Evolutionary conservation across 2,888 invertebrate genomes (phyloP), one percentile per base, ranked within the genome.

Genomic region (Laothoe populi): DNA sequence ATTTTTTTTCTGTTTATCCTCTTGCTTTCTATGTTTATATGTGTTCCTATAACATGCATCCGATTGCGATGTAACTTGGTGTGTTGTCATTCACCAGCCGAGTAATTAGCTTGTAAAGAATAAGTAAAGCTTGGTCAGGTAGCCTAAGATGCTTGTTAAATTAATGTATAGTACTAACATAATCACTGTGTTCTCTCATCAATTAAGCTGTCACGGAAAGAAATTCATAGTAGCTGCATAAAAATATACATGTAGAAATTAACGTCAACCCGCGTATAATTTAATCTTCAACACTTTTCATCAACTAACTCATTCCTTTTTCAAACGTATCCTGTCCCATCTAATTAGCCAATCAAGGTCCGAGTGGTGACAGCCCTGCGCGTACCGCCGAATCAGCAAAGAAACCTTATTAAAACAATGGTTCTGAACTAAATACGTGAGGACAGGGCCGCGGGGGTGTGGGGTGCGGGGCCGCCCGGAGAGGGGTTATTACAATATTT

Each of bases 401-500:
- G 85, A 81, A 84, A 77, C 77, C 75, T 79, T 82, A 83, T 82
- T 86, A 86, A 84, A 87, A 86, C 85, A 87, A 86, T 81, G 84
- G 81, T 75, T 72, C 71, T 73, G 77, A 75, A 77, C 81, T 81
- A 81, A 81, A 80, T 80, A 79, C 81, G 66, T 65, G 73, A 72
- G 77, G 73, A 74, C 74, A 76, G 70, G 74, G 35, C 46, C 63
- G 46, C 8, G 60, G 73, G 75, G 71, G 71, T 19, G n/a, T 35
- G 26, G 73, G 73, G 70, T 60, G 73, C 72, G 60, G 60, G 78
- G 31, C 67, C 57, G 24, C 42, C n/a, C 45, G 49, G 60, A 49
- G 60, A 49, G 75, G 74, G 82, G 82, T 85, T 90, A 88, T 90
- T 89, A 90, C 89, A 91, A 91, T 92, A 91, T 92, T 92, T 89